Conservation (phyloP, 2,797 vertebrate genomes). For the Malacoctenus gilli region DNA sequence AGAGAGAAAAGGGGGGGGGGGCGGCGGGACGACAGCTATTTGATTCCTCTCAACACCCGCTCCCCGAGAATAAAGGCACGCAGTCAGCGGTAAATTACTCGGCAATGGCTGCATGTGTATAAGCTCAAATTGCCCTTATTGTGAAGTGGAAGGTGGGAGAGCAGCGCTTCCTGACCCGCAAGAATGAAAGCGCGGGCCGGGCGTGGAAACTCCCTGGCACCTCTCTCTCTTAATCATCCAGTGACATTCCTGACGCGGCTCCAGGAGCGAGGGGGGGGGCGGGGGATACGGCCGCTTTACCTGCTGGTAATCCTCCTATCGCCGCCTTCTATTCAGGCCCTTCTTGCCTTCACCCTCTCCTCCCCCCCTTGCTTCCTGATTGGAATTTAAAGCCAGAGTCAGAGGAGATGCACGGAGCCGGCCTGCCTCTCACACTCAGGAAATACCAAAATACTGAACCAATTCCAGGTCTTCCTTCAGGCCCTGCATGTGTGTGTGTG, state of each 20-base stretch:
- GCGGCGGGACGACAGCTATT: too few relatives aligned
- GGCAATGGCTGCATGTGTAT: slow-evolving; percentile 12
- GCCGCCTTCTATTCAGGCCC: slow-evolving; percentile 9
- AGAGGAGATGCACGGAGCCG: slow-evolving; percentile 22
- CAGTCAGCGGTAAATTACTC: slow-evolving; percentile 33
- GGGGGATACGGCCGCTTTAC: background rate
- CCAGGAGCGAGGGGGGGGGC: too few relatives aligned
- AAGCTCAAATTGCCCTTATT: slow-evolving; percentile 33
- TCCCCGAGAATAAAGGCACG: slow-evolving; percentile 25
- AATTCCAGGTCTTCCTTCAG: slow-evolving; percentile 26
- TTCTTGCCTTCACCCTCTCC: slow-evolving; percentile 30
- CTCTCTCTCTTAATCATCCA: background rate
- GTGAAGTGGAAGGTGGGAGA: slow-evolving; percentile 33
- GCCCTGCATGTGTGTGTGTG: background rate
- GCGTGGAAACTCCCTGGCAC: slow-evolving; percentile 24
- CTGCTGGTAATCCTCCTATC: slow-evolving; percentile 8
- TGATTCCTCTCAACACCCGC: slow-evolving; percentile 24
- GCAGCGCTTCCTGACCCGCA: slow-evolving; percentile 19
- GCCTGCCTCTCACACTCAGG: slow-evolving; percentile 9
- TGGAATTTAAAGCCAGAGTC: slow-evolving; percentile 42
- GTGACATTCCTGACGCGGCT: background rate
- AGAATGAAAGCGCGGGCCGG: slow-evolving; percentile 52
- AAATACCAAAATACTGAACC: slow-evolving; percentile 36
- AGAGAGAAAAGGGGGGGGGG: too few relatives aligned
- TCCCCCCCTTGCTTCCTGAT: slow-evolving; percentile 51